Conservation (phyloP, 2,113 vertebrate species). For the Dendropsophus ebraccatus region DNA sequence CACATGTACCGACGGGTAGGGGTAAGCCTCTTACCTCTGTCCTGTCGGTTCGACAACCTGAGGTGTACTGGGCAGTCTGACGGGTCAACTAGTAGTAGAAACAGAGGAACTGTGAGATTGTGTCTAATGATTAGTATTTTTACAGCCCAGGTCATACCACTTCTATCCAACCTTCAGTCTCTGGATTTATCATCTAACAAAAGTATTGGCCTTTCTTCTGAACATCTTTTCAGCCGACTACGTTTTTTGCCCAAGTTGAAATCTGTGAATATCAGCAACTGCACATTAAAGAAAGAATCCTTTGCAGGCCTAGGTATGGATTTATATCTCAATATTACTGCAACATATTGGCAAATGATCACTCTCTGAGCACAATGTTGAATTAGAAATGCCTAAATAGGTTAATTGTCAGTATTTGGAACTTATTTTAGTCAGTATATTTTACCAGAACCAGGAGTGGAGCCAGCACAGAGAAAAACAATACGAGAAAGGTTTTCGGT, state of each 20-base stretch:
- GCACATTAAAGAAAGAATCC: slow-evolving; percentile 74
- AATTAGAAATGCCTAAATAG: neutral
- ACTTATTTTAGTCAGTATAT: no score
- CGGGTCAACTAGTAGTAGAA: no score
- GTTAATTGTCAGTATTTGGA: no score
- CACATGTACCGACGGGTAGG: no score
- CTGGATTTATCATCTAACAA: slow-evolving; percentile 85
- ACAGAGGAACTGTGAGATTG: neutral
- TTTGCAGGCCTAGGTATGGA: slow-evolving; percentile 79
- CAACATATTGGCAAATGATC: neutral
- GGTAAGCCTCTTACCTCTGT: no score
- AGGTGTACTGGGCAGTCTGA: no score
- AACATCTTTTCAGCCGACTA: slow-evolving; percentile 77
- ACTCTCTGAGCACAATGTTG: neutral
- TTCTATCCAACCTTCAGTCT: slow-evolving; percentile 77
- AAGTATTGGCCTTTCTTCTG: slow-evolving; percentile 73
- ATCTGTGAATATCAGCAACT: slow-evolving; percentile 75
- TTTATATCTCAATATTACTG: neutral
- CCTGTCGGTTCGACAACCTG: no score
- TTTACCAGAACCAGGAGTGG: no score
- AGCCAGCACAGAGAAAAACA: no score
- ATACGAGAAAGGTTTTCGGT: no score
- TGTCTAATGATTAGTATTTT: slow-evolving; percentile 46
- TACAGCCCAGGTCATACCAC: slow-evolving; percentile 83
- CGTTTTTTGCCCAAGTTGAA: slow-evolving; percentile 77